Conservation (phyloP, 2,888 invertebrate genomes). For the Ceraclea dissimilis region DNA sequence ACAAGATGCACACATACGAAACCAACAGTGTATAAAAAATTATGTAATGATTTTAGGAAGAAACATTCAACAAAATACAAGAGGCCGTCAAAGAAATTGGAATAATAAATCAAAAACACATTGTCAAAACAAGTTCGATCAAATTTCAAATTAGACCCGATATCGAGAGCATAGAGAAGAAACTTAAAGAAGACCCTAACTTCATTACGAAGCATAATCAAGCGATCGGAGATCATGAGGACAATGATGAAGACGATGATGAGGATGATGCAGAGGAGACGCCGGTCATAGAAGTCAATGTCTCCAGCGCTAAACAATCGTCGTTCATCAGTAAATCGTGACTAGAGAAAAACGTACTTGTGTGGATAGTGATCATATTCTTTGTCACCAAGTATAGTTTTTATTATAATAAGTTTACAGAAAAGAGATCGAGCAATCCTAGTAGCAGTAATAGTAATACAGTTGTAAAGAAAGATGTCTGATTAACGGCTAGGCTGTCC, state of each 20-base stretch:
- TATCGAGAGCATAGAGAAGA: constrained; percentile 28
- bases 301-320: not conserved
- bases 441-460: not conserved
- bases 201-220: not conserved
- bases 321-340: constrained; percentile 11
- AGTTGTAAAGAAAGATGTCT: not conserved
- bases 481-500: too few relatives aligned
- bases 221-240: not conserved
- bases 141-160: constrained; percentile 56
- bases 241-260: not conserved
- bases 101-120: constrained; percentile 55
- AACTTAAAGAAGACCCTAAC: constrained; percentile 1
- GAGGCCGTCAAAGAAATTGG: constrained; percentile 42
- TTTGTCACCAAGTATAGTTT: not conserved
- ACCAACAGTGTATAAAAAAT: too few relatives aligned
- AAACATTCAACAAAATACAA: constrained; percentile 50
- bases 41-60: constrained; percentile 59
- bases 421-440: not conserved
- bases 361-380: constrained; percentile 8
- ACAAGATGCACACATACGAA: too few relatives aligned
- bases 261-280: not conserved
- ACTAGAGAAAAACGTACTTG: constrained; percentile 20
- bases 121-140: constrained; percentile 48
- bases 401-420: not conserved
- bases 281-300: not conserved